Percentiles rank a stretch among this genome's conserved stretches.
phyloP scores from a whole-genome alignment of 2,888 invertebrate species.

The Euclidia mi region DNA sequence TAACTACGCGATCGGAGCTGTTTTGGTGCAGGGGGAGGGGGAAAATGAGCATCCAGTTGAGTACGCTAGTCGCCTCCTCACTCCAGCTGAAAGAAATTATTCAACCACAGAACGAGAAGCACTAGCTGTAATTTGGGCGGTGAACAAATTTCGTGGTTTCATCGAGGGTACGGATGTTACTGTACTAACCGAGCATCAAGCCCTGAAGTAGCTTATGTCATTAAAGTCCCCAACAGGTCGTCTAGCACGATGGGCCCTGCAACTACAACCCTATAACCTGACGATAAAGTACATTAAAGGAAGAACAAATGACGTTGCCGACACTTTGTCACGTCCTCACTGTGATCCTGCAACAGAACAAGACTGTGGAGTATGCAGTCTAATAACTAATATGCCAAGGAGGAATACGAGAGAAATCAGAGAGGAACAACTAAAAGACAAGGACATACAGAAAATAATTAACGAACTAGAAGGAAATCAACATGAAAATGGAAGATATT shows the following conservation, averaged over 20 bases:
- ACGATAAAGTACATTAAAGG: constrained; percentile 68
- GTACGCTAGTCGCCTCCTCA: constrained; percentile 50
- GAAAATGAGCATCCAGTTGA: constrained; percentile 30
- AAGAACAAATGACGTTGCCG: constrained; percentile 67
- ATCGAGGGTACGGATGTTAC: constrained; percentile 59
- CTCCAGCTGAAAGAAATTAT: constrained; percentile 49
- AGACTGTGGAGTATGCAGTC: constrained; percentile 21
- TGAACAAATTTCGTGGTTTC: constrained; percentile 46
- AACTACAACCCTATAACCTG: constrained; percentile 68
- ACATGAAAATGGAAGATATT: not conserved
- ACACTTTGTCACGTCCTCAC: constrained; percentile 37
- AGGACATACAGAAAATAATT: constrained; percentile 7
- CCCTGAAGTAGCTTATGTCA: constrained; percentile 70
- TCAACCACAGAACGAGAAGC: constrained; percentile 5
- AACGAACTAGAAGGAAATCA: constrained; percentile 2
- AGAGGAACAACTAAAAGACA: constrained; percentile 13
- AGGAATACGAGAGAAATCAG: not conserved
- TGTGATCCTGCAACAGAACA: not conserved
- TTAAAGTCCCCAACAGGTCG: constrained; percentile 68
- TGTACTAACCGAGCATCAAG: constrained; percentile 75
- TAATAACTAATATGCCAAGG: constrained; percentile 6
- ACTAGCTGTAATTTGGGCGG: not conserved
- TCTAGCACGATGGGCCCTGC: constrained; percentile 74
- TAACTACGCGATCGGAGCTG: constrained; percentile 28
- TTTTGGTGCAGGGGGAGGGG: constrained; percentile 31